Evolutionary conservation across 2,113 vertebrate species (phyloP).

Genomic region (Spea multiplicata): DNA sequence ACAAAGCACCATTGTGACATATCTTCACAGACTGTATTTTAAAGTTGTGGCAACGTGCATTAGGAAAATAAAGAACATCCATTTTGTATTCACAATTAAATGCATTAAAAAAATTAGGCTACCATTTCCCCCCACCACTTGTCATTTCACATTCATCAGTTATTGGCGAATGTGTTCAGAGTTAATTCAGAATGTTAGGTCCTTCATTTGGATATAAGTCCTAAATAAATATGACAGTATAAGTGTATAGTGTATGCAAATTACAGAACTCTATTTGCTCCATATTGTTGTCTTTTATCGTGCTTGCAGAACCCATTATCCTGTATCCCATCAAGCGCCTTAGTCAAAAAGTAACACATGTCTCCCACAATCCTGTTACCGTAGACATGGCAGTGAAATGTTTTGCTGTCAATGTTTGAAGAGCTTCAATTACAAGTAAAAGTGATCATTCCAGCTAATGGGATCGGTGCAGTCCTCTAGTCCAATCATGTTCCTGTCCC

Average conservation of each 20-base stretch:
- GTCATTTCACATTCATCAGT: not conserved
- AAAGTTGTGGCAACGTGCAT: too few species aligned
- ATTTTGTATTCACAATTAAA: too few species aligned
- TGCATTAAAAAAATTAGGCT: too few species aligned
- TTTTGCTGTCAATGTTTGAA: constrained; percentile 18
- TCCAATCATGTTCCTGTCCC: not conserved
- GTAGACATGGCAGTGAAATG: not conserved
- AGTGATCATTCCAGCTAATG: not conserved
- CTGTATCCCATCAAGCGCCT: not conserved
- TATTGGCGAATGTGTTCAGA: not conserved
- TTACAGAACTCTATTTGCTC: not conserved
- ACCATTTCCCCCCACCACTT: not conserved
- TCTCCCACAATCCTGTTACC: constrained; percentile 34
- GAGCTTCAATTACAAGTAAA: not conserved
- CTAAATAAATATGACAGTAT: constrained; percentile 1
- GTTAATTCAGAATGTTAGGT: not conserved
- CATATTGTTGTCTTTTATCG: not conserved
- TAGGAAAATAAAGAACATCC: not conserved
- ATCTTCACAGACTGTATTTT: too few species aligned
- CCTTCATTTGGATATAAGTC: not conserved
- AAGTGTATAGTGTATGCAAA: constrained; percentile 9
- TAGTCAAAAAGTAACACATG: not conserved
- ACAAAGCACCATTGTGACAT: too few species aligned
- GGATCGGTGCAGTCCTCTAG: not conserved
- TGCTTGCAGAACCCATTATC: constrained; percentile 1